A percentile compares a stretch with the other conserved stretches of the same genome.
Evolutionary conservation across 2,113 vertebrate genomes (phyloP).

Genomic region (Embiotoca jacksoni): DNA sequence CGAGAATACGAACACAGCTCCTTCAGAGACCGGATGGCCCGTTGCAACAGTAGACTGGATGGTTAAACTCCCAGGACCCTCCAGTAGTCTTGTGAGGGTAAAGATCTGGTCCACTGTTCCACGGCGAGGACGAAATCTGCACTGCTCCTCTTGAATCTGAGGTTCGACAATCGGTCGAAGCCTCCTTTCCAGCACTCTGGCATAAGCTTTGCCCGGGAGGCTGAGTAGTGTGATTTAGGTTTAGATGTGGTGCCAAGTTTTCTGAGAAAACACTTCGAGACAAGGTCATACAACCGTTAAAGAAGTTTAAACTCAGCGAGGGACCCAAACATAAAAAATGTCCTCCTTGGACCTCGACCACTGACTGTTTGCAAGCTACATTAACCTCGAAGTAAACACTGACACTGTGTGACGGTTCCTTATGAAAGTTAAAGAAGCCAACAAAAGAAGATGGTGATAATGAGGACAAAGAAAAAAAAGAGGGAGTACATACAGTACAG

Average conservation of each 20-base stretch:
- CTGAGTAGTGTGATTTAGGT: not conserved
- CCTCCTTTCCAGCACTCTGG: not conserved
- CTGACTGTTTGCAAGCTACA: not conserved
- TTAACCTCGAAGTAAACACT: not conserved
- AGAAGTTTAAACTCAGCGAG: not conserved
- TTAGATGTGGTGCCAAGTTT: not conserved
- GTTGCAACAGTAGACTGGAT: too few species aligned
- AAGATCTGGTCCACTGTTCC: too few species aligned
- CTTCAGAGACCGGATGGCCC: too few species aligned
- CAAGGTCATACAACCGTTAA: not conserved
- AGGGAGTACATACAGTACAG: not conserved
- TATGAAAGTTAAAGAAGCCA: not conserved
- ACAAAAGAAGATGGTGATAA: not conserved
- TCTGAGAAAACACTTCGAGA: not conserved
- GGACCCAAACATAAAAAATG: not conserved
- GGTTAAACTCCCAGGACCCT: too few species aligned
- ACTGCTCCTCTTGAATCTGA: too few species aligned
- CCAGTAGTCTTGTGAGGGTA: too few species aligned
- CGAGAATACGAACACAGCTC: too few species aligned
- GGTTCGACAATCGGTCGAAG: too few species aligned
- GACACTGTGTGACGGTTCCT: not conserved
- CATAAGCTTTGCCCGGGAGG: too few species aligned
- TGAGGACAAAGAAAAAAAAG: slow-evolving; percentile 18
- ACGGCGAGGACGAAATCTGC: too few species aligned
- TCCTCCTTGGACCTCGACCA: not conserved